A percentile compares a stretch with the other conserved stretches of the same genome.
Evolutionary conservation across 2,888 invertebrate genomes (phyloP).

Genomic region (Phyllotreta cruciferae): DNA sequence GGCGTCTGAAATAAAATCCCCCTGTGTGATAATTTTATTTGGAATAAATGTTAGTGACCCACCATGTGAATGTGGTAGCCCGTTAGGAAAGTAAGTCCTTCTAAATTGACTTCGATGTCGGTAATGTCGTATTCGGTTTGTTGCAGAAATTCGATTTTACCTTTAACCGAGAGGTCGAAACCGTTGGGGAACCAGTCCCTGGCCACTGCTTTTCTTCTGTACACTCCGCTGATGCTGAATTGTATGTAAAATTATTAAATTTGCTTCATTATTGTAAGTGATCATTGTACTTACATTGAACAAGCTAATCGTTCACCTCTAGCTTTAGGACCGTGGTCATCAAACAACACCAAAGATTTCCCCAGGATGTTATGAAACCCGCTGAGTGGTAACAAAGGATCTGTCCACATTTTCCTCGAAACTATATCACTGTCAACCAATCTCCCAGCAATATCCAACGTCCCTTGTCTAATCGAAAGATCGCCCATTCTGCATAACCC

Average conservation of each 20-base stretch:
- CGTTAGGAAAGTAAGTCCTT: constrained; percentile 71
- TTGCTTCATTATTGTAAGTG: too few relatives aligned
- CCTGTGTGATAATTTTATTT: background rate
- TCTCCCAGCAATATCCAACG: constrained; percentile 76
- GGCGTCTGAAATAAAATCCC: constrained; percentile 69
- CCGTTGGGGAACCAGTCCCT: constrained; percentile 90
- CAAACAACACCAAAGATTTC: constrained; percentile 85
- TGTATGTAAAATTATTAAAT: too few relatives aligned
- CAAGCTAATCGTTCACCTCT: constrained; percentile 90
- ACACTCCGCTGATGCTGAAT: constrained; percentile 74
- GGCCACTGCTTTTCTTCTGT: constrained; percentile 82
- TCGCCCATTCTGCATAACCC: constrained; percentile 80
- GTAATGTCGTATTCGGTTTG: constrained; percentile 86
- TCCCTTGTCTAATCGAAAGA: constrained; percentile 74
- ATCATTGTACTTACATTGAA: constrained; percentile 69
- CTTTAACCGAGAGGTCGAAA: constrained; percentile 68
- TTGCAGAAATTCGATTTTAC: constrained; percentile 83
- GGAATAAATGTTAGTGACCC: constrained; percentile 45
- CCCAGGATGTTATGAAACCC: constrained; percentile 79
- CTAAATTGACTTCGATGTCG: constrained; percentile 77
- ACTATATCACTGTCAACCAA: constrained; percentile 69
- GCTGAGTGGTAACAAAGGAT: constrained; percentile 75
- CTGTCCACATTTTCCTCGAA: constrained; percentile 81
- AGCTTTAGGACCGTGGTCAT: constrained; percentile 86
- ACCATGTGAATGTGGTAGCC: constrained; percentile 87